Evolutionary conservation across 92 coral and sea anemone species (phyloP), one percentile per base, ranked within the genome.

Genomic region (Pocillopora grandis): DNA sequence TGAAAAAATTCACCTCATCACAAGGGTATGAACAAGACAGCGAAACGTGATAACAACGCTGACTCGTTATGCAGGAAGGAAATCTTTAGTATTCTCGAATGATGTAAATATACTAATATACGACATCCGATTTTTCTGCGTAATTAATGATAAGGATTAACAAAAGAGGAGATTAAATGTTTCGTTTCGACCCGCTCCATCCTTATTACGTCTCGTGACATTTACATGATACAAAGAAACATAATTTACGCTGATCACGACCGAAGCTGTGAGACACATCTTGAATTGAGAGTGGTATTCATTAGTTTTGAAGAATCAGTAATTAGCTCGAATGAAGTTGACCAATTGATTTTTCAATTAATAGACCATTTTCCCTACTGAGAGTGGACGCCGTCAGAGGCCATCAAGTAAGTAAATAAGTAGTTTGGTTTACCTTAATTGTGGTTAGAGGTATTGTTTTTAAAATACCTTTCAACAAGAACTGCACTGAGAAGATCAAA

Each of bases 151-250:
- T 70, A n/a, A 70, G 33, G 63, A 23, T 75, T 75, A 75, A 75
- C 78, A 75, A 75, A 55, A 37, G 31, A 27, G 12, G 42, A 37
- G 12, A 0, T 18, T 21, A 48, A 52, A 11, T 6, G 49, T 75
- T 73, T 73, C 16, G 65, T 75, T 75, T 57, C 78, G 13, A 56
- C 1, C 20, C 78, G 55, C 20, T 75, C 42, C 78, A 33, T 27
- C 78, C 55, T 52, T 55, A 55, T 75, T 75, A 56, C 15, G 12
- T 75, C 61, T 70, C 56, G 42, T 55, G 75, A 33, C 23, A 70
- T 70, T 70, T 70, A 19, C 55, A 70, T 70, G 55, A 70, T 37
- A 37, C 20, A 70, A 35, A 42, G 17, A 33, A 35, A 35, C 75
- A 13, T n/a, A 13, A 70, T 70, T 35, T 16, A 17, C 75, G 19